Evolutionary conservation across 2,888 invertebrate species (phyloP), one percentile per base, ranked within the genome.

Genomic region (Latheticus oryzae): DNA sequence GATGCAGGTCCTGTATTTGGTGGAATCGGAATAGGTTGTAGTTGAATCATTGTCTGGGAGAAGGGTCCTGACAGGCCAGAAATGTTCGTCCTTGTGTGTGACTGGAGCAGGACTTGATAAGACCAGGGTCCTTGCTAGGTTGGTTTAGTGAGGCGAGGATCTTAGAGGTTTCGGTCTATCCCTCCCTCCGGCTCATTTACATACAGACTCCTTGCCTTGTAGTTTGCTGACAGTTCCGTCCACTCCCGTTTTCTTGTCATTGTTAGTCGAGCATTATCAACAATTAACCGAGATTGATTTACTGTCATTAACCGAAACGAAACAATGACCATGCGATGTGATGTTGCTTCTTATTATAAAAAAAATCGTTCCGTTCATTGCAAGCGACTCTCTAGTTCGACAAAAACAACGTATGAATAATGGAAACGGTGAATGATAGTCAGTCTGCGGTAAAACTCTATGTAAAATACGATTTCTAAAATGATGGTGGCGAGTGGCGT

Each of bases 1-100:
- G 56, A 54, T 54, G 54, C 54, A 54, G 54, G 54, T 54, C 48
- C 24, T 55, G 55, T 32, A 42, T 37, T 38, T 50, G 26, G 52
- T 21, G 42, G 42, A n/a, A n/a, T n/a, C 52, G 47, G 40, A 19
- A 50, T 47, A 32, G 53, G 47, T 33, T 47, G 58, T 47, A 37
- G 35, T 47, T 47, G 58, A 43, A 37, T 40, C 53, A 58, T 58
- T 58, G 58, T 58, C 58, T 53, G 62, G 56, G 65, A 66, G 64
- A 64, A 66, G 69, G 69, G 69, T 68, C 63, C 66, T 67, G 69
- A 68, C 70, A 69, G 68, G 69, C 66, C 69, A 66, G 68, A 58
- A 58, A 59, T 54, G 59, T 59, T 59, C 59, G 54, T 59, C 59
- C 59, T 59, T 55, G 54, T 58, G 54, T 48, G 54, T 59, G 58